Evolutionary conservation across 2,888 invertebrate genomes (phyloP).

Genomic region (Masnerella sp.): DNA sequence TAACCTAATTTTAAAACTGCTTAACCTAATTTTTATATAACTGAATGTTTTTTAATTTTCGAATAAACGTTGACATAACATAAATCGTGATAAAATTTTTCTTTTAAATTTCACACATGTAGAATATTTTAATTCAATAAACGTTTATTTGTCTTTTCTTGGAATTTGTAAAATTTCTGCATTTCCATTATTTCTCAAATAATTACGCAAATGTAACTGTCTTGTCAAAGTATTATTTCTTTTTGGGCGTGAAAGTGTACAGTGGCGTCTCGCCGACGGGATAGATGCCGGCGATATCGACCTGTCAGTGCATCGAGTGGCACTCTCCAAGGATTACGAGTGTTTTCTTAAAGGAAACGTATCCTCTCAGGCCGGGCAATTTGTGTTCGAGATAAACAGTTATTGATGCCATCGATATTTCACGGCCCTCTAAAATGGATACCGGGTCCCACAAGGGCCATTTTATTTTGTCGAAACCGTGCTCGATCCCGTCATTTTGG

Average conservation of each 20-base stretch:
- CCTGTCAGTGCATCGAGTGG: conserved; percentile 56
- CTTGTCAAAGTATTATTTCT: conserved; percentile 35
- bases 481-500: conserved; percentile 31
- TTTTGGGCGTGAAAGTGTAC: conserved; percentile 16
- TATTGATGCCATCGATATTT: conserved; percentile 75
- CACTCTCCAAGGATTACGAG: conserved; percentile 58
- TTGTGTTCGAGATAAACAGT: conserved; percentile 72
- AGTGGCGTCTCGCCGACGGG: conserved; percentile 21
- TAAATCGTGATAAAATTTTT: too few relatives aligned
- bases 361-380: conserved; percentile 55
- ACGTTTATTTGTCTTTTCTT: too few relatives aligned
- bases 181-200: too few relatives aligned
- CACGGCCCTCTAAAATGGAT: conserved; percentile 73
- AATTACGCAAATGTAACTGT: too few relatives aligned
- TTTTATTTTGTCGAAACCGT: conserved; percentile 51
- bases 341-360: conserved; percentile 60
- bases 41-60: too few relatives aligned
- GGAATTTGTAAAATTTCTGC: too few relatives aligned
- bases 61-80: too few relatives aligned
- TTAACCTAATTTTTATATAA: too few relatives aligned
- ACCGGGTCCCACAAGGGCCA: conserved; percentile 51
- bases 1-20: too few relatives aligned
- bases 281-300: conserved; percentile 55
- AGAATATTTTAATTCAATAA: too few relatives aligned
- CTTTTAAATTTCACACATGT: too few relatives aligned